phyloP scores from a whole-genome alignment of 2,797 vertebrate species.

The Prionace glauca region DNA sequence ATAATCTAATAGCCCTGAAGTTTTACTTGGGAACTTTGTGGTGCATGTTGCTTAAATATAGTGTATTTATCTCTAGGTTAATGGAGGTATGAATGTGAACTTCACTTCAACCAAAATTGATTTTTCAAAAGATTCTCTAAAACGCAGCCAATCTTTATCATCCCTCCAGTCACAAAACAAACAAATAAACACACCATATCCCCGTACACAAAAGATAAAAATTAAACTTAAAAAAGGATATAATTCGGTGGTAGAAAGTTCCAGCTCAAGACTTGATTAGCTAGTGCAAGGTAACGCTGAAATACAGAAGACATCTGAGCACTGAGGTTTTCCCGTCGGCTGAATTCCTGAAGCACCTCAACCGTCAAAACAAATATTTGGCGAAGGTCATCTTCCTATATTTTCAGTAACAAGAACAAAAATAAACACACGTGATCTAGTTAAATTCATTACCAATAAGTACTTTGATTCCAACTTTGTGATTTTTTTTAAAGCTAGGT shows the following conservation, averaged over 20 bases:
- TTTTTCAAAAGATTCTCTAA: not conserved
- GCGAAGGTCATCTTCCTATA: constrained; percentile 82
- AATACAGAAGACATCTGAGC: constrained; percentile 97
- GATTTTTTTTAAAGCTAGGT: not conserved
- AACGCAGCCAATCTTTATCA: not conserved
- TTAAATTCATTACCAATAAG: constrained; percentile 20
- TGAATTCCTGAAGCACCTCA: constrained; percentile 96
- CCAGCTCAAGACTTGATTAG: constrained; percentile 97
- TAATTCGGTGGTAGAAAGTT: constrained; percentile 97
- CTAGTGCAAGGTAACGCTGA: constrained; percentile 80
- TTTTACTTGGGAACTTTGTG: not conserved
- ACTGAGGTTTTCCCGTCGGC: constrained; percentile 83
- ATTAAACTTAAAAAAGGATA: constrained; percentile 73
- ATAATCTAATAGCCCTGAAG: not conserved
- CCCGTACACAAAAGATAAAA: not conserved
- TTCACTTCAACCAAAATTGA: not conserved
- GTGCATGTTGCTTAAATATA: not conserved
- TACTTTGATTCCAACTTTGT: not conserved
- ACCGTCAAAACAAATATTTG: constrained; percentile 94
- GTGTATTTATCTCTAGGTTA: not conserved
- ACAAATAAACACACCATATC: not conserved
- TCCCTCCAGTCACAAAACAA: not conserved
- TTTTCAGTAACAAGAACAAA: constrained; percentile 38
- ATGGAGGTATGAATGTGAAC: not conserved
- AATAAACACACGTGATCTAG: not conserved